Evolutionary conservation across 2,888 invertebrate genomes (phyloP).

Genomic region (Aleiodes alternator): DNA sequence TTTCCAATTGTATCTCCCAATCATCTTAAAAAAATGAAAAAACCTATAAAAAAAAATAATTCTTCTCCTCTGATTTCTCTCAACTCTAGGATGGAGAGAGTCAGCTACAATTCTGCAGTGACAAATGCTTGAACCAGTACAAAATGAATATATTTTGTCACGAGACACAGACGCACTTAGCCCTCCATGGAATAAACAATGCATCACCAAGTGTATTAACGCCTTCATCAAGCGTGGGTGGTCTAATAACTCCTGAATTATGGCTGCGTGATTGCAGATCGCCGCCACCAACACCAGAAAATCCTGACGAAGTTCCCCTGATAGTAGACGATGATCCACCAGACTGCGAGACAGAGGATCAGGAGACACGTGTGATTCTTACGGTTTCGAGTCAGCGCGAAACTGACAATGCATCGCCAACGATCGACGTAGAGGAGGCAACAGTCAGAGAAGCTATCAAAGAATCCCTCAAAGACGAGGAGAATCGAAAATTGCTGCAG

Average conservation of each 20-base stretch:
- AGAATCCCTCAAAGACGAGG: conserved; percentile 54
- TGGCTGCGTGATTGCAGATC: conserved; percentile 91
- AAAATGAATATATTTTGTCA: conserved; percentile 98
- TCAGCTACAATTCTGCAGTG: conserved; percentile 93
- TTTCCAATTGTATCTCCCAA: too few relatives aligned
- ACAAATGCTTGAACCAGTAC: conserved; percentile 96
- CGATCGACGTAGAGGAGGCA: conserved; percentile 41
- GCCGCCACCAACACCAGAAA: conserved; percentile 75
- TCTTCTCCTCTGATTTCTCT: background rate
- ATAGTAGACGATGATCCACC: conserved; percentile 59
- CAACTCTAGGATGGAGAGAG: conserved; percentile 87
- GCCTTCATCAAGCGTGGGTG: conserved; percentile 72
- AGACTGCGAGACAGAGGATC: background rate
- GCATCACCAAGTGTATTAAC: conserved; percentile 51
- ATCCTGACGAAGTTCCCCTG: conserved; percentile 59
- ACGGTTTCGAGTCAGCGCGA: conserved; percentile 14
- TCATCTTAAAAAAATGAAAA: too few relatives aligned
- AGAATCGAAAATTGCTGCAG: conserved; percentile 40
- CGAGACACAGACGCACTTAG: conserved; percentile 93
- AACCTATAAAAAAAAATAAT: background rate
- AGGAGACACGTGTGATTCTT: conserved; percentile 51
- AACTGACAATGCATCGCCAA: background rate
- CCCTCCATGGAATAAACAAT: conserved; percentile 77
- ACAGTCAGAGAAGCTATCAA: conserved; percentile 54
- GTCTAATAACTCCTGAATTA: conserved; percentile 91